Evolutionary conservation across 1,140 invertebrate species (phyloP).

Genomic region (Metopolophium dirhodum): DNA sequence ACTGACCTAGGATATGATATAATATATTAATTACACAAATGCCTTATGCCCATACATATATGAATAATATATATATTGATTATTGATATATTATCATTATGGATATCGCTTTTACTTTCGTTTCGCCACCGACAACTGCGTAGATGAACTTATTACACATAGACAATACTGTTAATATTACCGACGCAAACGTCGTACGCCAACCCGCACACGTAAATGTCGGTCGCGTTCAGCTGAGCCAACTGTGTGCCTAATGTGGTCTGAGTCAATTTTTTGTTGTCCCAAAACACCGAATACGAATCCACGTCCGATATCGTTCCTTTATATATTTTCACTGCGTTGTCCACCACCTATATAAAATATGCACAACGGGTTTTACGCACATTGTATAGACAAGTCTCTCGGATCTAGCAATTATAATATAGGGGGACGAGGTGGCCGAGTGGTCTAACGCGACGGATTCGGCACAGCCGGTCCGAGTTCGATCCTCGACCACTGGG

Average conservation of each 20-base stretch:
- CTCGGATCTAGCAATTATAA: neutral
- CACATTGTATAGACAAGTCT: neutral
- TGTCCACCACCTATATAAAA: conserved; percentile 68
- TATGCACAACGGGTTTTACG: neutral
- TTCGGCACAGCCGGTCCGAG: too few species aligned
- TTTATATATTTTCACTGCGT: conserved; percentile 87
- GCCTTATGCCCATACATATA: too few species aligned
- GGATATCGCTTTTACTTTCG: neutral
- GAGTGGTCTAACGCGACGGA: too few species aligned
- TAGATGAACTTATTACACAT: neutral
- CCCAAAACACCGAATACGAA: conserved; percentile 98
- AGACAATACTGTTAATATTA: conserved; percentile 63
- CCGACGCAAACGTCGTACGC: conserved; percentile 97
- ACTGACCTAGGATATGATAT: too few species aligned
- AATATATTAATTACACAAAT: too few species aligned
- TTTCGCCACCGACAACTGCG: neutral
- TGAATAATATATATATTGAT: too few species aligned
- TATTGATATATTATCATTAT: too few species aligned
- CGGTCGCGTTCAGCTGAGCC: conserved; percentile 79
- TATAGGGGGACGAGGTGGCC: too few species aligned
- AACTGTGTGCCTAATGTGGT: conserved; percentile 86
- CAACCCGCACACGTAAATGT: conserved; percentile 93
- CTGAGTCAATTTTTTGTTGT: conserved; percentile 89
- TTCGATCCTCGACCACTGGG: too few species aligned
- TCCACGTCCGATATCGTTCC: conserved; percentile 94